Conservation (phyloP, 2,797 vertebrate genomes). For the Fistularia tabacaria region DNA sequence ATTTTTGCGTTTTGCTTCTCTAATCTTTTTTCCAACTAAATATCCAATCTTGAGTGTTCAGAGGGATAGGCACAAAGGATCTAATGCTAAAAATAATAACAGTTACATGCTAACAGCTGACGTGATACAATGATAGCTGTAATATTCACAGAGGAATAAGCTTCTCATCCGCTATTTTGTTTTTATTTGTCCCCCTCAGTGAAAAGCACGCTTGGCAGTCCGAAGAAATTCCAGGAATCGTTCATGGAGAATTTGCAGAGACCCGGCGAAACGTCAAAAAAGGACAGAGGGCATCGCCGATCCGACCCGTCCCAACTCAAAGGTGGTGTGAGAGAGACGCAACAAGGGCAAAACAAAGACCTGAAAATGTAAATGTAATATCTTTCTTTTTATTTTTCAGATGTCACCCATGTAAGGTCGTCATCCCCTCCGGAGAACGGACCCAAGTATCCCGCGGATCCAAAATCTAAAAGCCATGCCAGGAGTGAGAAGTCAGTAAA, state of each 20-base stretch:
- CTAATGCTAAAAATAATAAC: too few species aligned
- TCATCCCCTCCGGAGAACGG: constrained; percentile 74
- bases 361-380: too few species aligned
- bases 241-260: constrained; percentile 84
- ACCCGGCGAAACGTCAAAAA: constrained; percentile 80
- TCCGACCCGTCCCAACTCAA: constrained; percentile 73
- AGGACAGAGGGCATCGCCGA: constrained; percentile 80
- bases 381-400: constrained; percentile 41
- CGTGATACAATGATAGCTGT: too few species aligned
- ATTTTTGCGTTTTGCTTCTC: too few species aligned
- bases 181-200: constrained; percentile 61
- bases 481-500: constrained; percentile 64
- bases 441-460: constrained; percentile 65
- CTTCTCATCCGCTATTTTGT: not conserved
- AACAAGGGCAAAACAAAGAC: too few species aligned
- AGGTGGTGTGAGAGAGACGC: constrained; percentile 54
- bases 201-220: constrained; percentile 78
- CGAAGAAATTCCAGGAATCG: constrained; percentile 81
- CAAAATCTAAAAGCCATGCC: constrained; percentile 71
- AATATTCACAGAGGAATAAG: not conserved
- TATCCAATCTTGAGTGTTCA: too few species aligned
- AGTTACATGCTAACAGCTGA: too few species aligned
- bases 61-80: too few species aligned
- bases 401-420: constrained; percentile 58
- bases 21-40: too few species aligned